phyloP scores from a whole-genome alignment of 2,888 invertebrate genomes.

The Leptura quadrifasciata region DNA sequence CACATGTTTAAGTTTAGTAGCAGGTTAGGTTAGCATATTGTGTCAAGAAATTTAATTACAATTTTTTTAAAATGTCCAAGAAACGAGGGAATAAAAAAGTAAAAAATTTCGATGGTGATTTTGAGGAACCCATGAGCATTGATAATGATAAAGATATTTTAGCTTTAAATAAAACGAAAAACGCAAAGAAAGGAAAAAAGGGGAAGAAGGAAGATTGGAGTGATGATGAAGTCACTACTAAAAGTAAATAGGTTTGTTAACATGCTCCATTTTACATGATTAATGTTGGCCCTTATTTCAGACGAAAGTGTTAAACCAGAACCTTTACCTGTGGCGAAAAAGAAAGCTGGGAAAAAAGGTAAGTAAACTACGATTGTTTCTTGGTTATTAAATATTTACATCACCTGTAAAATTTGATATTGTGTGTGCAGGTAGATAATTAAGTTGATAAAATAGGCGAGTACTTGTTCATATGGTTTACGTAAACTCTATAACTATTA shows the following conservation, averaged over 20 bases:
- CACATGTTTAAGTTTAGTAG: constrained; percentile 39
- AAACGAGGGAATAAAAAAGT: constrained; percentile 78
- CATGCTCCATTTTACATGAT: constrained; percentile 48
- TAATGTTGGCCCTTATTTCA: constrained; percentile 17
- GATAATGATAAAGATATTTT: constrained; percentile 70
- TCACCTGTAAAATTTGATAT: background rate
- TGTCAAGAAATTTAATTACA: constrained; percentile 25
- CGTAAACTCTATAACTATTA: too few relatives aligned
- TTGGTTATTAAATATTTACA: background rate
- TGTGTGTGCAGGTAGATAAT: background rate
- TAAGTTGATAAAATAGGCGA: background rate
- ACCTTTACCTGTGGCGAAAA: constrained; percentile 55
- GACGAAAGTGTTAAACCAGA: constrained; percentile 48
- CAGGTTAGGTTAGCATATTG: constrained; percentile 36
- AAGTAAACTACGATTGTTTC: constrained; percentile 18
- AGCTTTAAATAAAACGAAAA: constrained; percentile 74
- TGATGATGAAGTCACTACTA: constrained; percentile 70
- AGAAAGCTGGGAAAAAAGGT: constrained; percentile 59
- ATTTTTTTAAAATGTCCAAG: constrained; percentile 76
- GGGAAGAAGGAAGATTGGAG: constrained; percentile 68
- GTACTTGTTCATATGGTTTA: background rate
- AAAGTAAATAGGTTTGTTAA: constrained; percentile 50
- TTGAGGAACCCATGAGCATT: constrained; percentile 70
- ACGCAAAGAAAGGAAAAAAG: constrained; percentile 73
- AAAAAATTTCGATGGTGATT: constrained; percentile 76